A percentile compares a stretch with the other conserved stretches of the same genome.
Evolutionary conservation across 2,888 invertebrate genomes (phyloP).

Genomic region (Lordiphosa andalusiaca): DNA sequence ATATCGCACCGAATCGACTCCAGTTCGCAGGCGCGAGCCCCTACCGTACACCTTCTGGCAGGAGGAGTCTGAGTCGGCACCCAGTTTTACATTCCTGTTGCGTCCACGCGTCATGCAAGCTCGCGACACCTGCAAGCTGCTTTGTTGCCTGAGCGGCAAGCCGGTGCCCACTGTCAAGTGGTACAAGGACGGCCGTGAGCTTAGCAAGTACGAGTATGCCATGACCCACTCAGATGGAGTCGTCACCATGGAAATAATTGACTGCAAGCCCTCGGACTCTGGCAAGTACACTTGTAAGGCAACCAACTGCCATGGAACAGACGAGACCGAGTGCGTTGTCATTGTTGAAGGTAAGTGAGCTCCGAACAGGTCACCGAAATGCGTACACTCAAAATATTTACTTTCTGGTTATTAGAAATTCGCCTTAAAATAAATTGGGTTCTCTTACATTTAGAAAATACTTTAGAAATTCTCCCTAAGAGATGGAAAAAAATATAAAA

Average conservation of each 20-base stretch:
- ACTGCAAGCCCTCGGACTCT: constrained; percentile 96
- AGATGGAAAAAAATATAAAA: too few relatives aligned
- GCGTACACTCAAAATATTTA: too few relatives aligned
- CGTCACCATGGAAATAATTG: constrained; percentile 97
- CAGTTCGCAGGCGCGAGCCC: constrained; percentile 89
- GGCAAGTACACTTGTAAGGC: constrained; percentile 98
- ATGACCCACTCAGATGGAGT: constrained; percentile 97
- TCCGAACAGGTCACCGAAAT: neutral
- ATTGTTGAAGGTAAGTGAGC: constrained; percentile 92
- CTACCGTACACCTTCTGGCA: constrained; percentile 94
- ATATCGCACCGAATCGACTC: constrained; percentile 85
- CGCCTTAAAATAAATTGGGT: too few relatives aligned
- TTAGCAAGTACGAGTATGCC: constrained; percentile 93
- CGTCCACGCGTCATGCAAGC: constrained; percentile 99
- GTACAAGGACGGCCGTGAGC: constrained; percentile 95
- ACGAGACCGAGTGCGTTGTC: constrained; percentile 96
- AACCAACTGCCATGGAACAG: constrained; percentile 94
- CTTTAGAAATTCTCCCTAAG: too few relatives aligned
- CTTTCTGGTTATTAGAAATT: too few relatives aligned
- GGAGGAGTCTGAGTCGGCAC: constrained; percentile 95
- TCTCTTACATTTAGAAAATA: too few relatives aligned
- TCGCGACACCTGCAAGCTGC: constrained; percentile 97
- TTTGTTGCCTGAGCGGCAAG: constrained; percentile 97
- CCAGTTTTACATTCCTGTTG: constrained; percentile 98
- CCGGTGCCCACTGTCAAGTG: constrained; percentile 96